Conservation (phyloP, 2,797 vertebrate genomes). For the Pangasius krempfi region DNA sequence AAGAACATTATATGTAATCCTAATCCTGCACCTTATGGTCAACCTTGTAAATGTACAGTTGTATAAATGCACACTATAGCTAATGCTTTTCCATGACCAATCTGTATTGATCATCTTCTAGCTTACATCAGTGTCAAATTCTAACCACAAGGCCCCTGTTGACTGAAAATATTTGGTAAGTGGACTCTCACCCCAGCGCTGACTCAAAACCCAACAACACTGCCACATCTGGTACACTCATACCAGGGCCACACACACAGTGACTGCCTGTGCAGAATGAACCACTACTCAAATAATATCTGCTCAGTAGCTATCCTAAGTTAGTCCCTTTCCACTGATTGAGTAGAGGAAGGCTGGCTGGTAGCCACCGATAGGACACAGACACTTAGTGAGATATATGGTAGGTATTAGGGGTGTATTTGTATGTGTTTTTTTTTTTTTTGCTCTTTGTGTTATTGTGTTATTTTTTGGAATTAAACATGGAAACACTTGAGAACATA, state of each 20-base stretch:
- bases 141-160: neutral
- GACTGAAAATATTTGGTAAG: constrained; percentile 1
- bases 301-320: neutral
- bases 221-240: neutral
- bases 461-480: neutral
- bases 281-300: neutral
- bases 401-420: neutral
- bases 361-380: neutral
- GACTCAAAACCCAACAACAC: neutral
- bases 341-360: neutral
- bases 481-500: neutral
- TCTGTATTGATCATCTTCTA: neutral
- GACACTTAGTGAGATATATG: neutral
- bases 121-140: neutral
- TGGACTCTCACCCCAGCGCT: neutral
- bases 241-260: neutral
- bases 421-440: neutral
- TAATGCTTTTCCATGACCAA: too few relatives aligned
- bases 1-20: neutral
- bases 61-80: neutral
- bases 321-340: neutral
- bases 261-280: neutral
- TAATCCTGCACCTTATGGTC: neutral
- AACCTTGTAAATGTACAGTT: neutral
- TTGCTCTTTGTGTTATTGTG: neutral